Base-by-base conservation (phyloP, 1,140 invertebrate genomes). In the Dinothrombium tinctorium region DNA sequence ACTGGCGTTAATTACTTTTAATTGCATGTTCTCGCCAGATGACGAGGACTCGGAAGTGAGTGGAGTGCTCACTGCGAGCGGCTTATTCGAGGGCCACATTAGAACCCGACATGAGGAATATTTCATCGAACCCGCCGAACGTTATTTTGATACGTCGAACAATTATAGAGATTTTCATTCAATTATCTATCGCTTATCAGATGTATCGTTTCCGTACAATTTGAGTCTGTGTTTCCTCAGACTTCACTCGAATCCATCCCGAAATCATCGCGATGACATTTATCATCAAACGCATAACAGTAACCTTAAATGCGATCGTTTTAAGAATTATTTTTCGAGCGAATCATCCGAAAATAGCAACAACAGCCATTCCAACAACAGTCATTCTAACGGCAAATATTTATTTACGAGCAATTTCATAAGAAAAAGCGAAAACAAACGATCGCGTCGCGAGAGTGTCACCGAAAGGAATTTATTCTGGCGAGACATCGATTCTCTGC, bases 71-170 rank as follows among this genome's bases (percentile, higher is more conserved):
- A 86, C 81, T 40, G 62, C 67, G 33, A 73, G 83, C 37, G 84
- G 84, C 41, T 62, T 84, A 19, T 81, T 92, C 54, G 83, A 90
- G 55, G 84, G 82, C 14, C 76, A 74, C 19, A 74, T 90, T 43
- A 67, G 68, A 45, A 80, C 80, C 14, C 56, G 65, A 32, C 73
- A 80, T 47, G 74, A 82, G 42, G 77, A 75, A 5, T 67, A 54
- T 59, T 83, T 83, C 56, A 69, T 92, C 37, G 83, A 90, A 58
- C 81, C 81, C 14, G 63, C 79, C 21, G 67, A 67, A 42, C 67
- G 76, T 50, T 86, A 83, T 59, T 55, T 53, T 42, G 28, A 43
- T 39, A 7, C 14, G 3, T 15, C 20, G 23, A 4, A 22, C 15
- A 25, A 47, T 15, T 25, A 21, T n/a, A 32, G 21, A 21, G 43